Base-by-base conservation (phyloP, 1,140 invertebrate genomes). In the Dendroctonus ponderosae region DNA sequence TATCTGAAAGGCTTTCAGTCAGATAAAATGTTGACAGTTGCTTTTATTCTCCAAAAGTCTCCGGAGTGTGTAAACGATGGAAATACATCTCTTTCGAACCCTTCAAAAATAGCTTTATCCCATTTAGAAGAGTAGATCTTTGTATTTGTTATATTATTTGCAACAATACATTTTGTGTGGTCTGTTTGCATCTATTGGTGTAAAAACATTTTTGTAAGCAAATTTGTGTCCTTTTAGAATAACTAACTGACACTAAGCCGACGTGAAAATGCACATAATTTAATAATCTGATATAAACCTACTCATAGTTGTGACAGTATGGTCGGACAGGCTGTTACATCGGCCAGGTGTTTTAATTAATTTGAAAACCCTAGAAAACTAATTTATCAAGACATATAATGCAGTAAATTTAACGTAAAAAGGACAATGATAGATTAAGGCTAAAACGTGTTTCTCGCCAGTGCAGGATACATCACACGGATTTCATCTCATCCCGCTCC, bases 261-360 rank as follows among this genome's bases (percentile, higher is more conserved):
- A 11, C 52, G 8, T 40, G 39, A 39, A 54, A 54, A 54, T 54
- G 52, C 37, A 54, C 14, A 54, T 39, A 54, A 37, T 7, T 37
- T 54, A 54, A 54, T 39, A 54, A 11, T 39, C 52, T 54, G 41
- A 54, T 54, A 54, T 54, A 54, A 54, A 54, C 26, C 52, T 39
- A 54, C 52, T 54, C 57, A 59, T 11, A 56, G 14, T 59, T 59
- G n/a, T 43, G 57, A 26, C 57, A 49, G 57, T 44, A 59, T 49
- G 57, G 37, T 59, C 15, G 26, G 46, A 41, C 42, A 9, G 7
- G 46, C 57, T 49, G 57, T 59, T 59, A 38, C 15, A 38, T 6
- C 44, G 41, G 42, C 57, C 57, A 11, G 57, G 41, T 59, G 42
- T 59, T 59, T 59, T 59, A 59, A 59, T 59, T 59, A 59, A 59